Percentiles rank a stretch among this genome's conserved stretches.
Conservation (phyloP, 2,888 invertebrate species). For the Marasmarcha lunaedactyla region DNA sequence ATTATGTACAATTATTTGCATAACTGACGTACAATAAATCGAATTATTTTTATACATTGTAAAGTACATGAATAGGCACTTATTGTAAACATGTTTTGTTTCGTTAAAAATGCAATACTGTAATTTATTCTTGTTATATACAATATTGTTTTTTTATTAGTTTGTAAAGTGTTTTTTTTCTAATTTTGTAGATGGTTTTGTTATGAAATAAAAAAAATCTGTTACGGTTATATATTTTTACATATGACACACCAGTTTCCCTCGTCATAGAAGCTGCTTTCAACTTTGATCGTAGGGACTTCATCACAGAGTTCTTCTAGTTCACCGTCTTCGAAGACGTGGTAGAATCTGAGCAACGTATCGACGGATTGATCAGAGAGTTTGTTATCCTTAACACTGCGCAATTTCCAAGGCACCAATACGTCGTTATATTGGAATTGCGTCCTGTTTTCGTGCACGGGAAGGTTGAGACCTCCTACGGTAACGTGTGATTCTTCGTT, state of each 20-base stretch:
- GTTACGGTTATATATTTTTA: conserved; percentile 64
- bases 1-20: too few relatives aligned
- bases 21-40: too few relatives aligned
- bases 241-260: conserved; percentile 96
- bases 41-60: too few relatives aligned
- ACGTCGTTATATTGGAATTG: conserved; percentile 91
- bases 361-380: conserved; percentile 39
- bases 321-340: conserved; percentile 91
- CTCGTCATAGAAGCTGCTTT: conserved; percentile 89
- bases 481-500: conserved; percentile 25
- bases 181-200: conserved; percentile 36
- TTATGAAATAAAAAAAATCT: conserved; percentile 35
- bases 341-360: conserved; percentile 89
- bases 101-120: too few relatives aligned
- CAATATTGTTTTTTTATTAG: not conserved
- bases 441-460: conserved; percentile 91
- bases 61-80: too few relatives aligned
- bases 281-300: conserved; percentile 63
- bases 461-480: conserved; percentile 57
- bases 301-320: conserved; percentile 74
- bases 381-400: conserved; percentile 30
- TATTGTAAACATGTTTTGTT: too few relatives aligned
- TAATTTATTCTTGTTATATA: too few relatives aligned
- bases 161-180: conserved; percentile 32
- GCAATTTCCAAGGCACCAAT: conserved; percentile 95